These are phyloP conservation scores for Xestoiulus laeticollis DNA, from an alignment of 2,888 invertebrate genomes.

Conservation along the genomic window DNA sequence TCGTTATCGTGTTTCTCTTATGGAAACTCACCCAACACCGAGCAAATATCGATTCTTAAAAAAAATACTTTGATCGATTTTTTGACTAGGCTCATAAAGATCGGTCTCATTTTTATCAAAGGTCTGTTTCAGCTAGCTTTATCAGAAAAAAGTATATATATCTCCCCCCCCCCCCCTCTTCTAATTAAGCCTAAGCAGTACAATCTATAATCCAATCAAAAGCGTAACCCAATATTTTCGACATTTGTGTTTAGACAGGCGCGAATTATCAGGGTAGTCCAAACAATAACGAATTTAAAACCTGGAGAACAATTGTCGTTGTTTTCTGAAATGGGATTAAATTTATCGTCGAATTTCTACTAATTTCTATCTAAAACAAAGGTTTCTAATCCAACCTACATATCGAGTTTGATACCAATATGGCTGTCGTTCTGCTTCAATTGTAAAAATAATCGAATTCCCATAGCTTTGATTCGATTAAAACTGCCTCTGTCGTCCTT, in stretches of 20 bases:
- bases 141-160: background rate
- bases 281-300: background rate
- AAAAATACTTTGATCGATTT: conserved; percentile 12
- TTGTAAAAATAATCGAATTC: too few relatives aligned
- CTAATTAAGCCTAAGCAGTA: conserved; percentile 12
- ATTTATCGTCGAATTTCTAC: background rate
- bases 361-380: background rate
- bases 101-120: background rate
- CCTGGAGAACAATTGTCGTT: background rate
- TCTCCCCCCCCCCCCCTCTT: too few relatives aligned
- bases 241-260: conserved; percentile 8
- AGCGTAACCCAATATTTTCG: background rate
- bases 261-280: background rate
- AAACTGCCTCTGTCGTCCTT: too few relatives aligned
- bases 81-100: background rate
- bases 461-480: too few relatives aligned
- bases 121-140: background rate
- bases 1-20: conserved; percentile 26
- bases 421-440: too few relatives aligned
- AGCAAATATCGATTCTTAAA: background rate
- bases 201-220: conserved; percentile 26
- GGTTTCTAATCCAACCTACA: too few relatives aligned
- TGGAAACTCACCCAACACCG: background rate
- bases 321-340: background rate
- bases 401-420: too few relatives aligned